phyloP scores from a whole-genome alignment of 2,888 invertebrate genomes.

The Orthonychiurus folsomi region DNA sequence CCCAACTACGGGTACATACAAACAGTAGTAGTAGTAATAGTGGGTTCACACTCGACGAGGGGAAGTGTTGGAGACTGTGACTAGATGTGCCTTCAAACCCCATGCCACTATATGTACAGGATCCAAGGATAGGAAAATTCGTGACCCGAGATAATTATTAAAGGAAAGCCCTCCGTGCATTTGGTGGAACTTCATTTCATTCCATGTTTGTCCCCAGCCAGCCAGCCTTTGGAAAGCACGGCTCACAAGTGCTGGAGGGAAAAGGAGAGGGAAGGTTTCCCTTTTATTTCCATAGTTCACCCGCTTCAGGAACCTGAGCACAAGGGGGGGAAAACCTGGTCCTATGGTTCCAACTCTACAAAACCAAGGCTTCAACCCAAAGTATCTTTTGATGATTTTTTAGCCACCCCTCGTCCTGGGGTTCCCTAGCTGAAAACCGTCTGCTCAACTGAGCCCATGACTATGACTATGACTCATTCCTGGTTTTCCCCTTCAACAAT shows the following conservation, averaged over 20 bases:
- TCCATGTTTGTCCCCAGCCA: constrained; percentile 14
- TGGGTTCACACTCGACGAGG: too few relatives aligned
- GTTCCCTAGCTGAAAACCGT: background rate
- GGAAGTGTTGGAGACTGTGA: too few relatives aligned
- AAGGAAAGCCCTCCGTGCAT: background rate
- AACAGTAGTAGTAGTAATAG: constrained; percentile 8
- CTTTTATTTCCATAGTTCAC: background rate
- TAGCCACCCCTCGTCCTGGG: background rate
- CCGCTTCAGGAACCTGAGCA: background rate
- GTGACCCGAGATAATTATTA: constrained; percentile 23
- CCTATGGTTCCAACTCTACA: background rate
- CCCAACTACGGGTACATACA: constrained; percentile 2
- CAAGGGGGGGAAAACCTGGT: background rate
- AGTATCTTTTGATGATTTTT: constrained; percentile 1
- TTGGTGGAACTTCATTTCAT: constrained; percentile 13
- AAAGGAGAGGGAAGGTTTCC: constrained; percentile 9
- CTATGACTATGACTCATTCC: background rate
- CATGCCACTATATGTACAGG: background rate
- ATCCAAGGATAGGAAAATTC: constrained; percentile 16
- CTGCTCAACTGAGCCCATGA: too few relatives aligned
- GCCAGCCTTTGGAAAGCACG: constrained; percentile 14
- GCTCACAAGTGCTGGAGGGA: constrained; percentile 16
- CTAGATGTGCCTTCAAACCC: too few relatives aligned
- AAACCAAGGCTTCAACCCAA: background rate
- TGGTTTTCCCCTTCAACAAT: background rate